Conservation (phyloP, 2,113 vertebrate genomes). For the Epinephelus cyanopodus region DNA sequence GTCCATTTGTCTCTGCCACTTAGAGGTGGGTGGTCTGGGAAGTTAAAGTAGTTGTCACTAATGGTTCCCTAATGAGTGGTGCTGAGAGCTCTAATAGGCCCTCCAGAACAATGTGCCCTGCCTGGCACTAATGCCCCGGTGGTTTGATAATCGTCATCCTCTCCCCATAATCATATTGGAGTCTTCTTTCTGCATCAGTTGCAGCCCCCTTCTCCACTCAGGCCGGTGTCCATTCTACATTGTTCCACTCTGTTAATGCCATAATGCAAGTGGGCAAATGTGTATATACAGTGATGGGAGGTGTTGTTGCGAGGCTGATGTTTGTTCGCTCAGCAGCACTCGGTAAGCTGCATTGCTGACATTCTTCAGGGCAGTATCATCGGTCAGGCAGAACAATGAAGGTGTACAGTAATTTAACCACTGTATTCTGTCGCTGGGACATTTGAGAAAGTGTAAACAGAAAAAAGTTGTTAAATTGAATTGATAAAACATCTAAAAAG, state of each 20-base stretch:
- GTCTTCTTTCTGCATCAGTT: conserved; percentile 28
- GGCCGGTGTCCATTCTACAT: conserved; percentile 4
- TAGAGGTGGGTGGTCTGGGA: conserved; percentile 69
- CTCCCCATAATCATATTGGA: conserved; percentile 68
- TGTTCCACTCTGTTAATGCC: not conserved
- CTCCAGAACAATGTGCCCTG: conserved; percentile 44
- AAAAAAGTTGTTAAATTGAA: too few species aligned
- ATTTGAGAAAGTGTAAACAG: too few species aligned
- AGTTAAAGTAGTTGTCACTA: conserved; percentile 72
- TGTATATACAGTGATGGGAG: conserved; percentile 17
- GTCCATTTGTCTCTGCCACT: conserved; percentile 72
- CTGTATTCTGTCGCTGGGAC: too few species aligned
- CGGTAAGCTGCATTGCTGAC: conserved; percentile 5
- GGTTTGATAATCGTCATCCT: conserved; percentile 67
- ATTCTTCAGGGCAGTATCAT: conserved; percentile 2
- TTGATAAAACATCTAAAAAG: not conserved
- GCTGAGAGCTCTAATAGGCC: conserved; percentile 74
- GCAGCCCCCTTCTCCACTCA: conserved; percentile 24
- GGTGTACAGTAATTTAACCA: not conserved
- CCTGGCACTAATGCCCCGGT: conserved; percentile 64
- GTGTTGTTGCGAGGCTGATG: conserved; percentile 3
- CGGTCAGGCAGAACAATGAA: not conserved
- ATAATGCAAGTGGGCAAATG: conserved; percentile 28
- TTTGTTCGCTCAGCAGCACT: conserved; percentile 30
- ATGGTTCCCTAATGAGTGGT: conserved; percentile 69